These are phyloP conservation scores for Antedon bifida DNA, from an alignment of 35 echinoderm and acorn worm species.

Conservation along the genomic window DNA sequence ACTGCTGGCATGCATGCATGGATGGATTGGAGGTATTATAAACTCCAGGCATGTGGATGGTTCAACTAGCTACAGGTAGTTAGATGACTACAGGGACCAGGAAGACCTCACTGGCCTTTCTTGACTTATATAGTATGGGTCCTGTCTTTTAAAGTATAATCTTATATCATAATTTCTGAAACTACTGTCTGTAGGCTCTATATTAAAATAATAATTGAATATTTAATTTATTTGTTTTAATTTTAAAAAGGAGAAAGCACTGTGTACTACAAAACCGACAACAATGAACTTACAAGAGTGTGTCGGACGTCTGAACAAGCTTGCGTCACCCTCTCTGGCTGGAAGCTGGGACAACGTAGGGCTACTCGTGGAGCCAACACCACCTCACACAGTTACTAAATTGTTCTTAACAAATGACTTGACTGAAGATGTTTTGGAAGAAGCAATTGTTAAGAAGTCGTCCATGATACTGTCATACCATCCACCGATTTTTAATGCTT, in stretches of 20 bases:
- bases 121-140: too few relatives aligned
- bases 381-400: conserved; percentile 28
- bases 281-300: conserved; percentile 29
- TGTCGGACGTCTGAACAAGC: conserved; percentile 31
- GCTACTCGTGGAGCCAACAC: conserved; percentile 67
- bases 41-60: too few relatives aligned
- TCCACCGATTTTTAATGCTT: conserved; percentile 70
- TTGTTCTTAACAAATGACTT: conserved; percentile 82
- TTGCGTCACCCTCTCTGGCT: conserved; percentile 61
- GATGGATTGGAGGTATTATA: too few relatives aligned
- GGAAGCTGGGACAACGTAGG: conserved; percentile 88
- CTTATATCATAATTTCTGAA: too few relatives aligned
- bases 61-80: too few relatives aligned
- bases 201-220: too few relatives aligned
- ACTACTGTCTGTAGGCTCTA: too few relatives aligned
- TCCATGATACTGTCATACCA: conserved; percentile 77
- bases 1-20: too few relatives aligned
- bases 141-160: too few relatives aligned
- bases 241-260: neutral
- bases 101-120: too few relatives aligned
- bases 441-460: conserved; percentile 35
- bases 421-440: conserved; percentile 54
- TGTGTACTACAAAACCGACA: neutral
- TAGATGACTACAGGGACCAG: too few relatives aligned
- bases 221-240: too few relatives aligned